A percentile compares a stretch with the other conserved stretches of the same genome.
Conservation (phyloP, 2,888 invertebrate species). For the Apodemia mormo region DNA sequence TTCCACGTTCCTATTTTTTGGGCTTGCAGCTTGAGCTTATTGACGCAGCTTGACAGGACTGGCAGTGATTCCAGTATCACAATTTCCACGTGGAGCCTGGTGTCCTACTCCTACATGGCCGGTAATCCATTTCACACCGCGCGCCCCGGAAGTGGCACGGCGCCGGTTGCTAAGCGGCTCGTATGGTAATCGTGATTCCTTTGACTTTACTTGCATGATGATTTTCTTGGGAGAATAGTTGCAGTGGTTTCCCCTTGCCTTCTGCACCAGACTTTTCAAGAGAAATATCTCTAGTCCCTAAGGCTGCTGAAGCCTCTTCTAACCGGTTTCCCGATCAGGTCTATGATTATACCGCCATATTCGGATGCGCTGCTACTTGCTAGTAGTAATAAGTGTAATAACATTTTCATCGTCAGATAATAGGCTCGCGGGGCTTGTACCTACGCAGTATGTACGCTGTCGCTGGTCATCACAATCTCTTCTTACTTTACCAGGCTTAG, state of each 20-base stretch:
- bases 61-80: conserved; percentile 31
- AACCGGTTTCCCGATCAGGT: neutral
- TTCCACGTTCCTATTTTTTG: conserved; percentile 37
- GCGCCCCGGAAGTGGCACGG: conserved; percentile 29
- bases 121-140: conserved; percentile 33
- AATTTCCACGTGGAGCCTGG: conserved; percentile 36
- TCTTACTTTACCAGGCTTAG: too few relatives aligned
- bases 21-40: too few relatives aligned
- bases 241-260: conserved; percentile 33
- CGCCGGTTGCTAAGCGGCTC: conserved; percentile 34
- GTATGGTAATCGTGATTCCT: conserved; percentile 22
- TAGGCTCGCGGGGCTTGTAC: too few relatives aligned
- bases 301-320: conserved; percentile 29
- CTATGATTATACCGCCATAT: conserved; percentile 14
- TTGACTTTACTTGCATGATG: conserved; percentile 21
- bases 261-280: conserved; percentile 31
- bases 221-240: conserved; percentile 28
- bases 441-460: too few relatives aligned
- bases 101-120: conserved; percentile 29
- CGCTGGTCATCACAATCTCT: too few relatives aligned
- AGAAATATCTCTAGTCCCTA: neutral
- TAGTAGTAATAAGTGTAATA: too few relatives aligned
- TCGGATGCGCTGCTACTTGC: too few relatives aligned
- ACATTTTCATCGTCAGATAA: too few relatives aligned
- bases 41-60: conserved; percentile 23